A percentile compares a stretch with the other conserved stretches of the same genome.
Conservation (phyloP, 2,888 invertebrate genomes). For the Yponomeuta sedellus region DNA sequence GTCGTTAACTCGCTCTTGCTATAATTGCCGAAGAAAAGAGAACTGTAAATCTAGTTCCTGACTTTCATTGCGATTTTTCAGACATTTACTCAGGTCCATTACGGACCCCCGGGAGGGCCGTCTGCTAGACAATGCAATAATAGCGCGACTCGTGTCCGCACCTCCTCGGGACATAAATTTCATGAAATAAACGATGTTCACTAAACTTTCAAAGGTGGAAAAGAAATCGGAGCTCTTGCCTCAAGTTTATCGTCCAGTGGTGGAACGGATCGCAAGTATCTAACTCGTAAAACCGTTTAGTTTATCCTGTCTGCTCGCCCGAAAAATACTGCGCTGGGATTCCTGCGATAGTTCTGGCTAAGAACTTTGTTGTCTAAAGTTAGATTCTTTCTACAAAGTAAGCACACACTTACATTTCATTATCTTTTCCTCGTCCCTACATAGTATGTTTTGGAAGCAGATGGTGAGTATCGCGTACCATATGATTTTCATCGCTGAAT, state of each 20-base stretch:
- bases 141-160: constrained; percentile 35
- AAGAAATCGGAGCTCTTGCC: constrained; percentile 2
- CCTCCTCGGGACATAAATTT: constrained; percentile 33
- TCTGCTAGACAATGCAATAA: constrained; percentile 42
- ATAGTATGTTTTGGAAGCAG: constrained; percentile 31
- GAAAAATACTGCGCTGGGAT: neutral
- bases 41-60: constrained; percentile 58
- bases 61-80: constrained; percentile 50
- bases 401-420: constrained; percentile 48
- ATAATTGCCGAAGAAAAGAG: constrained; percentile 18
- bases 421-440: constrained; percentile 67
- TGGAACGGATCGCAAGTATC: neutral
- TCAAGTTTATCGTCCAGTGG: neutral
- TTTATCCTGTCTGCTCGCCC: neutral
- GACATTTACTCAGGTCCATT: constrained; percentile 58
- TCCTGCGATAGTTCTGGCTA: neutral
- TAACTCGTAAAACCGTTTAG: constrained; percentile 1
- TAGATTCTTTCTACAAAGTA: neutral
- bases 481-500: constrained; percentile 3
- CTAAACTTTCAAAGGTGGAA: constrained; percentile 5
- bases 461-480: constrained; percentile 16
- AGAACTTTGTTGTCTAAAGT: neutral
- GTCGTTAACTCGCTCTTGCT: too few species aligned
- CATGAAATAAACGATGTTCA: constrained; percentile 15
- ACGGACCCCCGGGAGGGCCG: constrained; percentile 48